Evolutionary conservation across 2,113 vertebrate species (phyloP).

Genomic region (Chiloscyllium plagiosum): DNA sequence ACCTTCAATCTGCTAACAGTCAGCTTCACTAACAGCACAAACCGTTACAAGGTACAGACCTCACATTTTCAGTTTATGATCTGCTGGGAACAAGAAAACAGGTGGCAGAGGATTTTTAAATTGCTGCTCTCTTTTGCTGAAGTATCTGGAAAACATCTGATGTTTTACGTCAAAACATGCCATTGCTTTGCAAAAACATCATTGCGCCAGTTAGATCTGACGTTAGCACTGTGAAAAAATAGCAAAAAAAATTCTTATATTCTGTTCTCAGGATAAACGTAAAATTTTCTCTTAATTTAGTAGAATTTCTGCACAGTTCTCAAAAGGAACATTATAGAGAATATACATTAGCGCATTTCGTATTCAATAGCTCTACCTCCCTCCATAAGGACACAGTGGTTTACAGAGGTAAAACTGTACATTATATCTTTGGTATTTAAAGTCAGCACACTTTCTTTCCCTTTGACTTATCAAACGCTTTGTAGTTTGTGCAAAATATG

Average conservation of each 20-base stretch:
- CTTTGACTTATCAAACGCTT: neutral
- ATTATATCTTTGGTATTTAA: neutral
- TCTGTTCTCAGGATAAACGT: neutral
- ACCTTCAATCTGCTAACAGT: neutral
- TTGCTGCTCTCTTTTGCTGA: neutral
- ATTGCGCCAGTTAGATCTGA: neutral
- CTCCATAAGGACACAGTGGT: neutral
- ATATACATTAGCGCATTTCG: neutral
- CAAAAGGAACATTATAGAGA: neutral
- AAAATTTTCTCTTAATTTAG: neutral
- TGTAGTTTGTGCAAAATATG: neutral
- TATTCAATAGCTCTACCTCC: neutral
- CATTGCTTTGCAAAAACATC: neutral
- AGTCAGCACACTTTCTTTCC: neutral
- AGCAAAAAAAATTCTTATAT: neutral
- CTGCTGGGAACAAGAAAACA: neutral
- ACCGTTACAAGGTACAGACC: neutral
- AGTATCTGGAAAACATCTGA: neutral
- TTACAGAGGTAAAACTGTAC: too few species aligned
- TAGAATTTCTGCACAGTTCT: neutral
- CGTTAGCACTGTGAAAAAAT: neutral
- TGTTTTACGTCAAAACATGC: conserved; percentile 15
- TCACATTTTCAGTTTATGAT: neutral
- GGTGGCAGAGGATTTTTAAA: neutral
- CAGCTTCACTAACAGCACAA: neutral